Evolutionary conservation across 2,113 vertebrate species (phyloP).

Genomic region (Galemys pyrenaicus): DNA sequence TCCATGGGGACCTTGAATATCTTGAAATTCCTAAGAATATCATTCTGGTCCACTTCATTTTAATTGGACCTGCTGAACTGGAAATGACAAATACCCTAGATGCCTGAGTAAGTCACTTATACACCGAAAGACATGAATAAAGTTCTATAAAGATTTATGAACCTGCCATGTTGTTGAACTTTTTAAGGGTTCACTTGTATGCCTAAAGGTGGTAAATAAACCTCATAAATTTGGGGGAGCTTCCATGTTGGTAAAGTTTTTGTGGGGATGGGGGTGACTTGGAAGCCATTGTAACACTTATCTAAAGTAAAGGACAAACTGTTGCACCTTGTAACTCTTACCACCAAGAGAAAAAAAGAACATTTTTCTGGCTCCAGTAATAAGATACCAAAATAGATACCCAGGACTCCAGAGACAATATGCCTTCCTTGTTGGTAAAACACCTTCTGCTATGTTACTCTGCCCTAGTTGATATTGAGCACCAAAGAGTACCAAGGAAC

Average conservation of each 20-base stretch:
- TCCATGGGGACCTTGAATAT: not conserved
- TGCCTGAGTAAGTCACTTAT: not conserved
- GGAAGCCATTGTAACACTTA: not conserved
- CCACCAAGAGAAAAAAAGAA: not conserved
- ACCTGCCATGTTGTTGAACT: not conserved
- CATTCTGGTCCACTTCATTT: not conserved
- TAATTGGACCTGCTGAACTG: not conserved
- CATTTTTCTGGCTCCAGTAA: not conserved
- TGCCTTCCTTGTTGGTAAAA: not conserved
- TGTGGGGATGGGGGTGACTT: not conserved
- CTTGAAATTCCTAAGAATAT: slow-evolving; percentile 30
- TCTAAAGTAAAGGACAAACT: not conserved
- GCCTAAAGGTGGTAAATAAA: not conserved
- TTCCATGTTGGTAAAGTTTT: slow-evolving; percentile 1
- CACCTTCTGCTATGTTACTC: not conserved
- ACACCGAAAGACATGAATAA: not conserved
- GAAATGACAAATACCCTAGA: not conserved
- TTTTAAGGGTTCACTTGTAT: slow-evolving; percentile 13
- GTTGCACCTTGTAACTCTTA: not conserved
- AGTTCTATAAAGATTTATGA: not conserved
- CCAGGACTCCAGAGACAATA: not conserved
- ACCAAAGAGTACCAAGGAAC: not conserved
- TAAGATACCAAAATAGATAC: not conserved
- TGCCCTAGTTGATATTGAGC: not conserved
- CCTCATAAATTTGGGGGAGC: not conserved